Percentiles rank a stretch among this genome's conserved stretches.
Conservation (phyloP, 2,888 invertebrate species). For the Lasioglossum leucozonium region DNA sequence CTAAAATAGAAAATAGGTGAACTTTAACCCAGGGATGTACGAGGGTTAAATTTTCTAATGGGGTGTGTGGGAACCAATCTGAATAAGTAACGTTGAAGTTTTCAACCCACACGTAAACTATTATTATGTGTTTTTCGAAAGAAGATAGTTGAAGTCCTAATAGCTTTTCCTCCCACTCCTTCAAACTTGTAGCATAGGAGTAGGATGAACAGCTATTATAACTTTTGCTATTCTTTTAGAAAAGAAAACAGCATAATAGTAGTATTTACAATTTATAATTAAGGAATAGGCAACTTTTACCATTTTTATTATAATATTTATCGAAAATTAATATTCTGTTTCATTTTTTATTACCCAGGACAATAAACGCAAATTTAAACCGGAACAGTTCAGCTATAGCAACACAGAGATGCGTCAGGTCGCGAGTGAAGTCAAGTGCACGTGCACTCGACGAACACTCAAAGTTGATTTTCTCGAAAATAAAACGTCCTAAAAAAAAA, state of each 20-base stretch:
- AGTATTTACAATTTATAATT: no score
- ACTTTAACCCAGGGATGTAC: not conserved
- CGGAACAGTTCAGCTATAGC: not conserved
- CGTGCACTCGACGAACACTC: not conserved
- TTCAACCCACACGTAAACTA: not conserved
- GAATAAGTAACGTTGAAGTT: slow-evolving; percentile 1
- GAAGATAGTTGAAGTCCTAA: not conserved
- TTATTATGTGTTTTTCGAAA: not conserved
- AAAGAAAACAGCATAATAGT: no score
- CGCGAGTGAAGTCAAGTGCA: not conserved
- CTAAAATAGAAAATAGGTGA: not conserved
- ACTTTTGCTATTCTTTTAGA: no score
- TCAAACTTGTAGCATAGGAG: no score
- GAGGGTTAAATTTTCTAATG: not conserved
- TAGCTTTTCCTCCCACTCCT: not conserved
- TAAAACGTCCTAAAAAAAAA: not conserved
- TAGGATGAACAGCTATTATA: no score
- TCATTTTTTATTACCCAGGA: not conserved
- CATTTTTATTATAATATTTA: not conserved
- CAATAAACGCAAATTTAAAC: not conserved
- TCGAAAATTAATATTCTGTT: not conserved
- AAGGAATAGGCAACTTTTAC: not conserved
- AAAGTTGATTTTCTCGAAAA: not conserved
- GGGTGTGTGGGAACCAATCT: not conserved
- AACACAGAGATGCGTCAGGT: not conserved